A percentile compares a stretch with the other conserved stretches of the same genome.
phyloP scores from a whole-genome alignment of 1,140 invertebrate species.

The Brachionus calyciflorus region DNA sequence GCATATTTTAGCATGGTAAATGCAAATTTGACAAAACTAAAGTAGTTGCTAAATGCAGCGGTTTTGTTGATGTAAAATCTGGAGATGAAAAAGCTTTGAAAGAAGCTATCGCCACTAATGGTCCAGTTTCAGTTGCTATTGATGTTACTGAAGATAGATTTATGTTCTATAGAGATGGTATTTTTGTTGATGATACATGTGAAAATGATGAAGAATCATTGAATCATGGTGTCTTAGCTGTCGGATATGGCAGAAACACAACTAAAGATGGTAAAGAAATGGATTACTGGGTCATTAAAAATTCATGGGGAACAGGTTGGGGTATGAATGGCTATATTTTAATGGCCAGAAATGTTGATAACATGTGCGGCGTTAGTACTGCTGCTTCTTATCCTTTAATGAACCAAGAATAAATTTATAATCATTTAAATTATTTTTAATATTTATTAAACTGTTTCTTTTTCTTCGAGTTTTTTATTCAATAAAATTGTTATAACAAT shows the following conservation, averaged over 20 bases:
- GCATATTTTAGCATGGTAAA: not conserved
- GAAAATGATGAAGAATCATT: slow-evolving; percentile 6
- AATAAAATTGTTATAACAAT: not conserved
- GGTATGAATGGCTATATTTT: slow-evolving; percentile 81
- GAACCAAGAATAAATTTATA: slow-evolving; percentile 1
- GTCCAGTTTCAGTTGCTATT: slow-evolving; percentile 76
- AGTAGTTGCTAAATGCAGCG: slow-evolving; percentile 10
- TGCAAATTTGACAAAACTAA: slow-evolving; percentile 36
- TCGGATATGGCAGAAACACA: slow-evolving; percentile 72
- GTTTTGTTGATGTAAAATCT: slow-evolving; percentile 44
- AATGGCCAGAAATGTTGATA: slow-evolving; percentile 80
- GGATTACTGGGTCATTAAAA: slow-evolving; percentile 64
- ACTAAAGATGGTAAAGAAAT: slow-evolving; percentile 67
- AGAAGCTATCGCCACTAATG: slow-evolving; percentile 72
- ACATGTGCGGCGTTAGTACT: slow-evolving; percentile 85
- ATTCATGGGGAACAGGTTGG: slow-evolving; percentile 75
- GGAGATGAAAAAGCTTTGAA: slow-evolving; percentile 53
- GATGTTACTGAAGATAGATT: slow-evolving; percentile 62
- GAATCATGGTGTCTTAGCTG: slow-evolving; percentile 70
- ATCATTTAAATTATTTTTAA: not conserved
- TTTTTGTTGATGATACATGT: slow-evolving; percentile 40
- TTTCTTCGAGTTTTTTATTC: not conserved
- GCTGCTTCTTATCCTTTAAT: slow-evolving; percentile 65
- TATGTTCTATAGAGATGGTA: slow-evolving; percentile 41
- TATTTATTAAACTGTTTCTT: not conserved